These are phyloP conservation scores for Macaca nemestrina DNA, from an alignment of 2,113 vertebrate species.

Conservation along the genomic window DNA sequence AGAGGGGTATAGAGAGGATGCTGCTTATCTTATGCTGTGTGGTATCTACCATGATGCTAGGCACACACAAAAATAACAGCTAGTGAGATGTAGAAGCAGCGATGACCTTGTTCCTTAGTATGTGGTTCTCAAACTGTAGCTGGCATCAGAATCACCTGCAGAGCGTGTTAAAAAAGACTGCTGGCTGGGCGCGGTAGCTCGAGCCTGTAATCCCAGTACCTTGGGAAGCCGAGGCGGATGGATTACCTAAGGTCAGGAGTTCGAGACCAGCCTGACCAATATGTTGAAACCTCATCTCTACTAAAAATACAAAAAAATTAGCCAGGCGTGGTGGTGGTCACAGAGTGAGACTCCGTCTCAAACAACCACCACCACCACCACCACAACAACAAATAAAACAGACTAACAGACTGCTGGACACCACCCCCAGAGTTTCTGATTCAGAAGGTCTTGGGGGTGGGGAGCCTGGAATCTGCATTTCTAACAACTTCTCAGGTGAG, in stretches of 20 bases:
- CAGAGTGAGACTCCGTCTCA: too few relatives aligned
- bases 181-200: too few relatives aligned
- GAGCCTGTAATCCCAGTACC: too few relatives aligned
- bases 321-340: too few relatives aligned
- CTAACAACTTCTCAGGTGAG: background rate
- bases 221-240: too few relatives aligned
- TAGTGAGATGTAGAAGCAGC: background rate
- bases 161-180: background rate
- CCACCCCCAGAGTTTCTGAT: background rate
- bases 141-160: background rate
- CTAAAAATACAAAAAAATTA: too few relatives aligned
- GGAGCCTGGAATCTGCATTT: background rate
- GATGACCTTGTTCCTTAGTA: background rate
- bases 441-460: background rate
- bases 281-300: too few relatives aligned
- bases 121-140: background rate
- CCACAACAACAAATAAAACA: accelerated
- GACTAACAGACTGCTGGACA: background rate
- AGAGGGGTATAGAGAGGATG: background rate
- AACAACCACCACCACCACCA: background rate
- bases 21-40: background rate
- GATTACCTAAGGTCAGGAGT: too few relatives aligned
- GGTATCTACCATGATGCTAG: background rate
- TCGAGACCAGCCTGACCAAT: too few relatives aligned
- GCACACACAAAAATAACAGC: background rate